Evolutionary conservation across 2,888 invertebrate species (phyloP), one percentile per base, ranked within the genome.

Genomic region (Brenthis daphne): DNA sequence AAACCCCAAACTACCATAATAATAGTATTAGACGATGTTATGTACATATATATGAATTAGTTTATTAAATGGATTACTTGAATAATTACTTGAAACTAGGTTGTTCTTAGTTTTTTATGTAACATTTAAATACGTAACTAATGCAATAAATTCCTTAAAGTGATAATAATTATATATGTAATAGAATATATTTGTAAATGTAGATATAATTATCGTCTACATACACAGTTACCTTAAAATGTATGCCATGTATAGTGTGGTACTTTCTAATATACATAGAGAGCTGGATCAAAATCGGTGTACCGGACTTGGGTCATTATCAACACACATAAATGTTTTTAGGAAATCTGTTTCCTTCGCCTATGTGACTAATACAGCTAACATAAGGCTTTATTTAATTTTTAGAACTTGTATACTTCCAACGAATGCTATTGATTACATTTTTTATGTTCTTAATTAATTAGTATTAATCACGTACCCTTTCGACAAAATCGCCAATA

Each of bases 131-230:
- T 50, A 50, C 48, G 33, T 50, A 12, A 50, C 60, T 60, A 29
- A 60, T 50, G 60, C 50, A 60, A 60, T 29, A 50, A 60, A 60
- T 60, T 60, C 50, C 60, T 50, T 50, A 60, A 60, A 50, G 24
- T 60, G 50, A 60, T 60, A 60, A n/a, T 29, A 29, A 50, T 50
- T 60, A 50, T 60, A 50, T 29, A 50, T 60, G 33, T 60, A 50
- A 60, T 60, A 50, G 50, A 60, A 50, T 60, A 60, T 29, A 24
- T 60, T 50, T 50, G 33, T 48, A 60, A 50, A 50, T 48, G 29
- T 60, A 50, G 12, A 16, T 60, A 50, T 60, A 50, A 50, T 60
- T 60, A 48, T 60, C 48, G 29, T 50, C 50, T 33, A 60, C 60
- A 50, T 60, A 43, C 37, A 11, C 37, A 11, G 1, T 43, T 43